Conservation (phyloP, 2,797 vertebrate genomes). For the Acrossocheilus wenchowensis region DNA sequence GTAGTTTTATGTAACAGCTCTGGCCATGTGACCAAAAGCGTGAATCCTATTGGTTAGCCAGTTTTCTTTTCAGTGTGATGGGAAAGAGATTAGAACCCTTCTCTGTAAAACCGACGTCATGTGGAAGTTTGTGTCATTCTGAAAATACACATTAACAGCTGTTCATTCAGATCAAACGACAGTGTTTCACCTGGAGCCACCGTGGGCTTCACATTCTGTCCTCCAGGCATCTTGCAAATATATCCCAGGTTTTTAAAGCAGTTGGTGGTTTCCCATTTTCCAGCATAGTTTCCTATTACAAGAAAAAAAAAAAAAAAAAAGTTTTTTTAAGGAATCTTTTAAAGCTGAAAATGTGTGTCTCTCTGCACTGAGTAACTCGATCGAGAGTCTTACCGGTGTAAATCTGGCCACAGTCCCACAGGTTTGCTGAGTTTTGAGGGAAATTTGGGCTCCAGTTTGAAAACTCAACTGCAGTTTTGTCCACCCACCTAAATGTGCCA, state of each 20-base stretch:
- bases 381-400: slow-evolving; percentile 73
- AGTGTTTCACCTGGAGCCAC: slow-evolving; percentile 70
- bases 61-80: not conserved
- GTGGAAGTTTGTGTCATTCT: not conserved
- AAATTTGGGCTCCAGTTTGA: slow-evolving; percentile 76
- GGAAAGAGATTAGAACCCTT: not conserved
- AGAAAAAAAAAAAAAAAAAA: not conserved
- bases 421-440: slow-evolving; percentile 70
- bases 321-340: not conserved
- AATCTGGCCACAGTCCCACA: slow-evolving; percentile 84
- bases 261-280: slow-evolving; percentile 82
- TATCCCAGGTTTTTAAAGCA: slow-evolving; percentile 81
- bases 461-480: slow-evolving; percentile 66
- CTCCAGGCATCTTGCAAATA: slow-evolving; percentile 81
- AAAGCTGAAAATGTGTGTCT: not conserved
- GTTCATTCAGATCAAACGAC: too few relatives aligned
- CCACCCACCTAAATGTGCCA: slow-evolving; percentile 78
- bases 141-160: not conserved
- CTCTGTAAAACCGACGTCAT: not conserved
- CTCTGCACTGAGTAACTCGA: not conserved
- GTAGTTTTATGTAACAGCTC: not conserved
- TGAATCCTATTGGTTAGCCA: not conserved
- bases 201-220: slow-evolving; percentile 78
- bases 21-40: not conserved
- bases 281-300: slow-evolving; percentile 76